Evolutionary conservation across 2,113 vertebrate species (phyloP).

Genomic region (Spea multiplicata): DNA sequence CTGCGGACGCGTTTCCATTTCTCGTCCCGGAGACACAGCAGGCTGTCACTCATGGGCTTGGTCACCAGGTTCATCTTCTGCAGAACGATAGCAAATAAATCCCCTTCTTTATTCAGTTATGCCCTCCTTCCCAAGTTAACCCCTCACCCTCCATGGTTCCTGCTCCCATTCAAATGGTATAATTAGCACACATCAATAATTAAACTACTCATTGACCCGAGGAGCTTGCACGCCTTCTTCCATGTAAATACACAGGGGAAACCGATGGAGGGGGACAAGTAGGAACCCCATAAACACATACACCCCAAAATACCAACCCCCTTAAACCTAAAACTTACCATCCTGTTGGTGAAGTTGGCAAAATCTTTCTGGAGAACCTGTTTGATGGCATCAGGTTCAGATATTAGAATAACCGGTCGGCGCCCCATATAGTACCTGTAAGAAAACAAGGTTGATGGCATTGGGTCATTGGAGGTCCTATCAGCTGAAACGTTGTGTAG

Average conservation of each 20-base stretch:
- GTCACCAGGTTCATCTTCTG: slow-evolving; percentile 55
- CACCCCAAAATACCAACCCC: no score
- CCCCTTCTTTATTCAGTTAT: no score
- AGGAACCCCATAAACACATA: no score
- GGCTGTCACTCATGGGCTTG: slow-evolving; percentile 79
- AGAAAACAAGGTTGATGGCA: neutral
- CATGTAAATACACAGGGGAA: no score
- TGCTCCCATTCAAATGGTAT: no score
- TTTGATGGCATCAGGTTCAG: slow-evolving; percentile 81
- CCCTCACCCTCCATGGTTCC: no score
- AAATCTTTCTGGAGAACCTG: slow-evolving; percentile 88
- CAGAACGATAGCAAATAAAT: neutral
- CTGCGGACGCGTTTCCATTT: slow-evolving; percentile 82
- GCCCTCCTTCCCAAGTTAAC: no score
- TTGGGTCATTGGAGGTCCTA: neutral
- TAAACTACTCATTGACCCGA: no score
- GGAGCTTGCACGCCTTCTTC: no score
- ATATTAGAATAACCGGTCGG: slow-evolving; percentile 69
- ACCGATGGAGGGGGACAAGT: no score
- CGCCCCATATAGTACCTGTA: slow-evolving; percentile 86
- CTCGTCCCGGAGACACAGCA: slow-evolving; percentile 79
- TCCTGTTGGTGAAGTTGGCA: slow-evolving; percentile 85
- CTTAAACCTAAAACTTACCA: slow-evolving; percentile 58
- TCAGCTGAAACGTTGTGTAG: neutral
- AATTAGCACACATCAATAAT: no score